These are phyloP conservation scores for Dromius quadrimaculatus DNA, from an alignment of 2,888 invertebrate genomes.

Conservation along the genomic window DNA sequence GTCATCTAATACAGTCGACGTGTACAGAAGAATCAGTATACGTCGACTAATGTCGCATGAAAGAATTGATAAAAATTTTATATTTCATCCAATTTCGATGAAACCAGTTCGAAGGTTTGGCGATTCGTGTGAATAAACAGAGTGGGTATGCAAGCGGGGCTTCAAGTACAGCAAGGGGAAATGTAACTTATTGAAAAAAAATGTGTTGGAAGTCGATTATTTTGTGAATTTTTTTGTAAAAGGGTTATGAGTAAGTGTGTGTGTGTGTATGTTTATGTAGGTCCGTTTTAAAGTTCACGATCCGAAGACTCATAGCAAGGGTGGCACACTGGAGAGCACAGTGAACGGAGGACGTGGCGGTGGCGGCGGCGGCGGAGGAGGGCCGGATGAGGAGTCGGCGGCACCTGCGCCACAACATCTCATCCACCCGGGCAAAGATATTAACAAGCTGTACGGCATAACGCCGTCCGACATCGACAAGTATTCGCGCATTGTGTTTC, in stretches of 20 bases:
- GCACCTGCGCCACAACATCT: constrained; percentile 81
- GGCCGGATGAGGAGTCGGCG: constrained; percentile 73
- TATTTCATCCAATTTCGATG: too few relatives aligned
- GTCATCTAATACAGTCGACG: too few relatives aligned
- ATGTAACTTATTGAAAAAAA: too few relatives aligned
- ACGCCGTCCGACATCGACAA: constrained; percentile 99
- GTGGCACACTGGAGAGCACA: constrained; percentile 90
- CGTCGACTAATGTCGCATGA: too few relatives aligned
- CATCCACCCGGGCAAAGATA: constrained; percentile 90
- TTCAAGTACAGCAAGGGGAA: too few relatives aligned
- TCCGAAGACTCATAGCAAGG: constrained; percentile 93
- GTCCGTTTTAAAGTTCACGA: constrained; percentile 96
- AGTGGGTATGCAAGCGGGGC: too few relatives aligned
- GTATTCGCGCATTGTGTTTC: constrained; percentile 98
- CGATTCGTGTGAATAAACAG: too few relatives aligned
- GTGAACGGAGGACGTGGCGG: constrained; percentile 81
- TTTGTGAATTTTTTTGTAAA: too few relatives aligned
- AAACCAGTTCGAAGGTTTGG: too few relatives aligned
- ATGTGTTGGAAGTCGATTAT: too few relatives aligned
- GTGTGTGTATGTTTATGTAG: constrained; percentile 82
- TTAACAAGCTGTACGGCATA: constrained; percentile 91
- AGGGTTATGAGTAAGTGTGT: constrained; percentile 75
- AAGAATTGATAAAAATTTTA: too few relatives aligned
- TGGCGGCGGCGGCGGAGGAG: constrained; percentile 59
- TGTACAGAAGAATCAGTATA: too few relatives aligned